A percentile compares a stretch with the other conserved stretches of the same genome.
Conservation (phyloP, 2,888 invertebrate species). For the Ichneumon xanthorius region DNA sequence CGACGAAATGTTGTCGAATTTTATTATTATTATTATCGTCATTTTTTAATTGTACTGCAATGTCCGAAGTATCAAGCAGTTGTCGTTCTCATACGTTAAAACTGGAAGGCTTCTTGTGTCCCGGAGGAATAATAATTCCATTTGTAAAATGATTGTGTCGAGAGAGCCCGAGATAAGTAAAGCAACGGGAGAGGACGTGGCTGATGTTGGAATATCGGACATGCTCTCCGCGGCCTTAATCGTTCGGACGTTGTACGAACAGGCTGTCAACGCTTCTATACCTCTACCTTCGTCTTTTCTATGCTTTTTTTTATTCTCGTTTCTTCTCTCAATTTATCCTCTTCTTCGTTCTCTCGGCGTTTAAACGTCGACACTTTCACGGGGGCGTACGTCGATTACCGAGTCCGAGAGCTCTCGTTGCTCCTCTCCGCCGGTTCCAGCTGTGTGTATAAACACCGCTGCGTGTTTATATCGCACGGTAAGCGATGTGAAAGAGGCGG, state of each 20-base stretch:
- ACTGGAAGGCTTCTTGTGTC: background rate
- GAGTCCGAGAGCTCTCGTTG: constrained; percentile 23
- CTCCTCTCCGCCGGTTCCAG: constrained; percentile 12
- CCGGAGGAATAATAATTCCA: constrained; percentile 16
- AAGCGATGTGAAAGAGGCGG: constrained; percentile 63
- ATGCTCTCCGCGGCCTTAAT: constrained; percentile 51
- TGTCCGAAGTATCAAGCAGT: background rate
- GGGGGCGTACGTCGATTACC: constrained; percentile 67
- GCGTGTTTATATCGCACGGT: constrained; percentile 47
- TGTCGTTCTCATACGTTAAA: background rate
- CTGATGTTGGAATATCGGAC: constrained; percentile 2
- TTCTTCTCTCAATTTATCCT: constrained; percentile 17
- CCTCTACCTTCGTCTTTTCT: constrained; percentile 14
- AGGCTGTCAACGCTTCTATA: constrained; percentile 59
- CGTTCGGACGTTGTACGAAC: constrained; percentile 57
- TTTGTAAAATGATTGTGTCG: constrained; percentile 22
- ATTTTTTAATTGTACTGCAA: background rate
- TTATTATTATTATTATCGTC: background rate
- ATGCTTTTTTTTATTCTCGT: constrained; percentile 15
- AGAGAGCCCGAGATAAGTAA: constrained; percentile 9
- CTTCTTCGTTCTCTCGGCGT: constrained; percentile 20
- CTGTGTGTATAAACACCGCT: constrained; percentile 15
- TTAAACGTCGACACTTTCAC: constrained; percentile 63
- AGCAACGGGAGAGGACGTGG: constrained; percentile 24
- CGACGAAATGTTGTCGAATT: background rate